Base-by-base conservation (phyloP, 2,113 vertebrate species). In the Hippopotamus amphibius region DNA sequence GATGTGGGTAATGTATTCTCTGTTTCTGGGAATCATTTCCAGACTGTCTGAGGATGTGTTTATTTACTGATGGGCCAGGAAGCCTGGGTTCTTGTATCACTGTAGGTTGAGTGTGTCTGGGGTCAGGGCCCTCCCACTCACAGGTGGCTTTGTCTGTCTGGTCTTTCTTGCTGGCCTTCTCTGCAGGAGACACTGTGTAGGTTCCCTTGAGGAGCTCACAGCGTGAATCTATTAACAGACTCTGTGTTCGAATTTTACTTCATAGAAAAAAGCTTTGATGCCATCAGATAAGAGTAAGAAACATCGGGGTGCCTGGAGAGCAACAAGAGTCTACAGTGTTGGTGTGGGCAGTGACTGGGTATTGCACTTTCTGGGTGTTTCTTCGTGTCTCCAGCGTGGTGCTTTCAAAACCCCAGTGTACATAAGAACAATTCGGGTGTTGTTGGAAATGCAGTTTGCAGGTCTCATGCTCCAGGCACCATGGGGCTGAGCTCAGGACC, bases 61-160 rank as follows among this genome's bases (percentile, higher is more conserved):
- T 37, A 6, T 53, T 28, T 48, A 12, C 37, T 2, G 26, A 57
- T 11, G 0, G 0, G 37, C 46, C 10, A 11, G 41, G 72, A 26
- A 43, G 53, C 90, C 72, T n/a, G 33, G 48, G 30, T 8, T 55
- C 83, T 57, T 3, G 0, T 1, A 61, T 46, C 11, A 0, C 74
- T 3, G 3, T 5, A 10, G 74, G 16, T 0, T 8, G 69, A 1
- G 30, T 24, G 12, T 72, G n/a, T 71, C 71, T 90, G 90, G 30
- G 41, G 33, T 61, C 24, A 0, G 10, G 6, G 68, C 13, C n/a
- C 33, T 43, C 26, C 24, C 5, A 33, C 21, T 50, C n/a, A 15
- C 11, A 4, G 0, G 28, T 8, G 0, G 3, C 50, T 46, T 5
- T 1, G 7, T 30, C 82, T 5, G 4, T 22, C 9, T 3, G 7